Evolutionary conservation across 2,113 vertebrate genomes (phyloP).

Genomic region (Pandion haliaetus): DNA sequence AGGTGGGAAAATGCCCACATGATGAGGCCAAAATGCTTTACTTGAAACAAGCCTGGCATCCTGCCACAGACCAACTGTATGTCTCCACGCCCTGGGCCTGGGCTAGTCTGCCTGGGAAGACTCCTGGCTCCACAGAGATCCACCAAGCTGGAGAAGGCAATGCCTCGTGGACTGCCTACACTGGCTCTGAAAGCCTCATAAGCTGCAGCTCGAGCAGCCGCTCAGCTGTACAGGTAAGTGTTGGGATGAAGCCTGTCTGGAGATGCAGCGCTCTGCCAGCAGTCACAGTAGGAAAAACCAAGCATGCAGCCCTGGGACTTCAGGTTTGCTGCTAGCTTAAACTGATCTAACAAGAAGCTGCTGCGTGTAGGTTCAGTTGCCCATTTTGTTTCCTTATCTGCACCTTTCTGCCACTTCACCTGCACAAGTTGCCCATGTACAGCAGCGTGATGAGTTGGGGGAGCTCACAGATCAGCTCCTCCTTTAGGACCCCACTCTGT

Average conservation of each 20-base stretch:
- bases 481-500: not conserved
- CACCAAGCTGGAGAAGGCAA: not conserved
- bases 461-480: not conserved
- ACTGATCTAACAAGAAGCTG: not conserved
- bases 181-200: not conserved
- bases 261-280: fast-evolving
- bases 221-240: fast-evolving
- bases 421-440: fast-evolving
- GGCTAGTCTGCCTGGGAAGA: not conserved
- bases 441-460: not conserved
- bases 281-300: not conserved
- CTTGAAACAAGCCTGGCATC: not conserved
- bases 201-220: not conserved
- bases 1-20: not conserved
- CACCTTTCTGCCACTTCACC: not conserved
- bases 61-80: not conserved
- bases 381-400: not conserved
- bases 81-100: not conserved
- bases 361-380: not conserved
- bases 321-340: not conserved
- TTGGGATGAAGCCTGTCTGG: not conserved
- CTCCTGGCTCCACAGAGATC: not conserved
- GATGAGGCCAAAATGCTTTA: not conserved
- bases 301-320: not conserved
- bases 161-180: not conserved